Base-by-base conservation (phyloP, 1,140 invertebrate species). In the Bathynomus jamesi region DNA sequence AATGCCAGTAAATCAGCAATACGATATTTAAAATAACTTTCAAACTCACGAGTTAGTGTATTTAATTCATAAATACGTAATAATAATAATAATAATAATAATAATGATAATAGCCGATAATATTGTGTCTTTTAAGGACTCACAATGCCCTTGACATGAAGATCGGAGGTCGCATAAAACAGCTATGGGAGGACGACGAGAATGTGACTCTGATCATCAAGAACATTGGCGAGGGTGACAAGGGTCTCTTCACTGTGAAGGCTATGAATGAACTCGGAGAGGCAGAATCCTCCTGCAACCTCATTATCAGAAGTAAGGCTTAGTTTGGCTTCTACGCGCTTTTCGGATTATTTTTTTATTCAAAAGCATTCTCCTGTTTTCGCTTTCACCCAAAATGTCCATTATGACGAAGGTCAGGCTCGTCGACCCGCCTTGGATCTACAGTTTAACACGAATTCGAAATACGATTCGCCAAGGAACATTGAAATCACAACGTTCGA, bases 151-250 rank as follows among this genome's bases (percentile, higher is more conserved):
- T 92, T 79, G 87, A 93, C 77, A 86, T 97, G 21, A 85, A 91
- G 76, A 86, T 91, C 11, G 89, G 91, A 71, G 89, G 89, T 2
- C 88, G 90, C 76, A 89, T 92, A 78, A 93, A 94, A 70, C 89
- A 95, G 77, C 84, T 98, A 3, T 94, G 93, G 84, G 95, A 96
- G 76, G 94, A 98, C 80, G 93, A 95, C 72, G 94, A 97, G 81
- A 91, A 85, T 60, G 89, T 94, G 81, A 91, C 93, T 0, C 83
- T 96, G 3, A 89, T 96, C 0, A 95, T 98, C 61, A 98, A 96
- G 83, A 91, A 91, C 79, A 89, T 95, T 1, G 87, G 86, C 2
- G 84, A 86, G 1, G 86, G 89, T 65, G 94, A 97, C 82, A 90
- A 90, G 60, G 95, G 95, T 27, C 86, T 87, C 65, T 98, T 97